These are phyloP conservation scores for Lagenorhynchus albirostris DNA, from an alignment of 2,113 vertebrate genomes.

Conservation along the genomic window DNA sequence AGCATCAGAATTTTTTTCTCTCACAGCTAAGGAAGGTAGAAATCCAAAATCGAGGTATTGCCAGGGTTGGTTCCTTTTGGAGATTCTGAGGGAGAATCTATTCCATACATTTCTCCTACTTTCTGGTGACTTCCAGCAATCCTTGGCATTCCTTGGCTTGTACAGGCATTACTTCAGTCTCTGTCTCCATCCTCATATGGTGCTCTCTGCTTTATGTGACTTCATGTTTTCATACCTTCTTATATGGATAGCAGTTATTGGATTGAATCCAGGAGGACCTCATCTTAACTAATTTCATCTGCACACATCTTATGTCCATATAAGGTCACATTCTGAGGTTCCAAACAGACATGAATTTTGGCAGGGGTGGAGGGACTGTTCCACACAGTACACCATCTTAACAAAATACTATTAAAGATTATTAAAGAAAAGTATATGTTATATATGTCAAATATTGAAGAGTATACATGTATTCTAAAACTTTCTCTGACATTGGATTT, in stretches of 20 bases:
- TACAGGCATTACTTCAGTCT: not conserved
- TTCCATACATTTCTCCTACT: not conserved
- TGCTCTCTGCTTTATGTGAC: not conserved
- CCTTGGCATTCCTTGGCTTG: not conserved
- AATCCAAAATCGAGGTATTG: not conserved
- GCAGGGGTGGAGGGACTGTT: not conserved
- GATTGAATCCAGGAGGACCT: not conserved
- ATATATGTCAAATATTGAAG: not conserved
- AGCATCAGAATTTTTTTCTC: not conserved
- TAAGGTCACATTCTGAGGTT: not conserved
- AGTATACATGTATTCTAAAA: not conserved
- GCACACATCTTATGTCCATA: not conserved
- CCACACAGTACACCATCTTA: not conserved
- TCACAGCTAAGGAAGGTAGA: not conserved
- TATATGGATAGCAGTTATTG: not conserved
- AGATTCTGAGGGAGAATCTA: not conserved
- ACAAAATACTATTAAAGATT: not conserved
- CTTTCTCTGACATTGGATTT: not conserved
- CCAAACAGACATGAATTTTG: not conserved
- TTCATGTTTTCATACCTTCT: not conserved
- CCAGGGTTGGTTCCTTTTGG: not conserved
- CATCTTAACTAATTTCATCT: not conserved
- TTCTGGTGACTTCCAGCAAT: not conserved
- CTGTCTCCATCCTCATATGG: not conserved
- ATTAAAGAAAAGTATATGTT: not conserved